Conservation (phyloP, 2,797 vertebrate genomes). For the Xiphorhynchus erythropygius region DNA sequence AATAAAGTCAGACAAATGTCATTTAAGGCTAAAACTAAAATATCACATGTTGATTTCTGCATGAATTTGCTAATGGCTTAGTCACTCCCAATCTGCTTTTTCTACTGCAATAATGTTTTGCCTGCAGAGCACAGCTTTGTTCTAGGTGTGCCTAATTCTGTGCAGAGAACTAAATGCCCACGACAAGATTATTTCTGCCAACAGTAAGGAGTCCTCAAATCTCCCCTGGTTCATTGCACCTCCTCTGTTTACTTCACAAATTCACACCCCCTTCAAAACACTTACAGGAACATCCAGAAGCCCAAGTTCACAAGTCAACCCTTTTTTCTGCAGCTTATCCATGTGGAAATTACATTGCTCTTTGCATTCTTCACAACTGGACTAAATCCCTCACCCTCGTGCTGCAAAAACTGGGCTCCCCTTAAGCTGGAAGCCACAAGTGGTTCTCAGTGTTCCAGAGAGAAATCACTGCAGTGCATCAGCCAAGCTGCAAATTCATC, state of each 20-base stretch:
- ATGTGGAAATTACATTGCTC: not conserved
- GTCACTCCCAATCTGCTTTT: not conserved
- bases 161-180: not conserved
- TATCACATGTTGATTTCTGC: not conserved
- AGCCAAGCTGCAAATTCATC: not conserved
- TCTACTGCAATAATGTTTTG: not conserved
- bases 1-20: not conserved
- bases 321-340: not conserved
- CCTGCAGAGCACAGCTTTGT: not conserved
- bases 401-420: not conserved
- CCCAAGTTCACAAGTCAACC: not conserved
- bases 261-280: not conserved
- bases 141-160: not conserved
- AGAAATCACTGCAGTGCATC: not conserved
- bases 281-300: not conserved
- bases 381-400: not conserved
- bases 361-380: not conserved
- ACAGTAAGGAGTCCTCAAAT: not conserved
- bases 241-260: not conserved
- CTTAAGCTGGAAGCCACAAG: not conserved
- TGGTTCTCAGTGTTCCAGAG: not conserved
- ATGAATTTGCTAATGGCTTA: not conserved
- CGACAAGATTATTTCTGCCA: not conserved
- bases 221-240: not conserved
- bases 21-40: not conserved